A percentile compares a stretch with the other conserved stretches of the same genome.
These are phyloP conservation scores for Rhingia campestris DNA, from an alignment of 2,888 invertebrate species.

Conservation along the genomic window DNA sequence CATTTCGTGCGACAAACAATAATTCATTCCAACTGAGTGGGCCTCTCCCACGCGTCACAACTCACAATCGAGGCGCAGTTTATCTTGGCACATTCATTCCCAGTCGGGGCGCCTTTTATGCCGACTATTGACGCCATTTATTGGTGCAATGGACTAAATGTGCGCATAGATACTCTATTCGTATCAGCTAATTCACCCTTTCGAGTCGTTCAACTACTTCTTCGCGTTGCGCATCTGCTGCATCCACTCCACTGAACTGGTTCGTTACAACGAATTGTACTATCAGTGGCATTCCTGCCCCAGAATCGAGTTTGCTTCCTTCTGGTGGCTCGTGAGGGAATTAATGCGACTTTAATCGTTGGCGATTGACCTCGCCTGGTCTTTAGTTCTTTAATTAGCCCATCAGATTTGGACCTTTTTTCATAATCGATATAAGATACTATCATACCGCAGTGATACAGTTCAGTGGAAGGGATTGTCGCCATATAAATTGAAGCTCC, in stretches of 20 bases:
- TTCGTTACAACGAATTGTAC: not conserved
- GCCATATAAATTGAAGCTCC: not conserved
- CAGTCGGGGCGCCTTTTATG: too few relatives aligned
- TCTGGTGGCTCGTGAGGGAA: not conserved
- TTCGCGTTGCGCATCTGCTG: too few relatives aligned
- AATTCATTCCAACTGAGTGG: slow-evolving; percentile 11
- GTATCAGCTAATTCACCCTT: too few relatives aligned
- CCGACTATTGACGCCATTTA: too few relatives aligned
- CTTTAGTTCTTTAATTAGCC: slow-evolving; percentile 35
- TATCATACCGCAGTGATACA: too few relatives aligned
- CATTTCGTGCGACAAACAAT: not conserved
- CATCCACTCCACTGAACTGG: not conserved
- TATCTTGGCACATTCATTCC: too few relatives aligned
- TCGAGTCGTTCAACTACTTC: too few relatives aligned
- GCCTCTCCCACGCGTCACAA: not conserved
- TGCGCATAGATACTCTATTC: too few relatives aligned
- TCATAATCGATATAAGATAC: too few relatives aligned
- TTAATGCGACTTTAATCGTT: slow-evolving; percentile 18
- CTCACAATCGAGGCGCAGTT: not conserved
- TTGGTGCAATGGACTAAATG: too few relatives aligned
- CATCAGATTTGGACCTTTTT: not conserved
- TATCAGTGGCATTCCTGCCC: slow-evolving; percentile 21
- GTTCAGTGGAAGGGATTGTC: not conserved
- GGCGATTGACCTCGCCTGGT: slow-evolving; percentile 16
- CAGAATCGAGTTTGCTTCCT: slow-evolving; percentile 14